Conservation (phyloP, 2,888 invertebrate species). For the Pterostichus madidus region DNA sequence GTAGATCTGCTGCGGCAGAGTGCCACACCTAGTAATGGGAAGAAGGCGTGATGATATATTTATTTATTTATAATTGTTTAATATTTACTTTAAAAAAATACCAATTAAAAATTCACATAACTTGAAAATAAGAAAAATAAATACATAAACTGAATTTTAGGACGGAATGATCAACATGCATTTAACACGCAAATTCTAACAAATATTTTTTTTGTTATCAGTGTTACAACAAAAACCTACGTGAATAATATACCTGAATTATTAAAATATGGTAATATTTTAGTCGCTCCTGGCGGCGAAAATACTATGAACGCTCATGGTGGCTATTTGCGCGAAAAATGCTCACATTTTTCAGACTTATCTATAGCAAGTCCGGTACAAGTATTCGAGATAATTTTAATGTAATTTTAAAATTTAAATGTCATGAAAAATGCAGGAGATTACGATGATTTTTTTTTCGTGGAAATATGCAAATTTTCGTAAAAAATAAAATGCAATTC, state of each 20-base stretch:
- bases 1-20: too few relatives aligned
- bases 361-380: conserved; percentile 31
- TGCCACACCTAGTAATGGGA: too few relatives aligned
- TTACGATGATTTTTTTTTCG: conserved; percentile 47
- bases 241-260: neutral
- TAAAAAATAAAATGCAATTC: conserved; percentile 48
- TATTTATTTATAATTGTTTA: too few relatives aligned
- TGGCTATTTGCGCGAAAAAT: conserved; percentile 27
- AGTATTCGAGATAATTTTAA: conserved; percentile 37
- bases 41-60: too few relatives aligned
- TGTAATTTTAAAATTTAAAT: conserved; percentile 59
- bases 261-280: conserved; percentile 26
- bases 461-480: conserved; percentile 53
- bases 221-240: neutral
- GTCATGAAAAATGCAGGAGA: conserved; percentile 60
- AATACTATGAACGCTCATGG: conserved; percentile 12
- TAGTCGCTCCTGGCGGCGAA: neutral
- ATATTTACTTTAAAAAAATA: too few relatives aligned
- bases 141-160: neutral
- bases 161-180: neutral
- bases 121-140: neutral
- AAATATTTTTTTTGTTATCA: neutral
- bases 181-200: neutral
- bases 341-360: conserved; percentile 39
- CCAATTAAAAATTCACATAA: too few relatives aligned